Evolutionary conservation across 2,113 vertebrate species (phyloP).

Genomic region (Ictalurus punctatus): DNA sequence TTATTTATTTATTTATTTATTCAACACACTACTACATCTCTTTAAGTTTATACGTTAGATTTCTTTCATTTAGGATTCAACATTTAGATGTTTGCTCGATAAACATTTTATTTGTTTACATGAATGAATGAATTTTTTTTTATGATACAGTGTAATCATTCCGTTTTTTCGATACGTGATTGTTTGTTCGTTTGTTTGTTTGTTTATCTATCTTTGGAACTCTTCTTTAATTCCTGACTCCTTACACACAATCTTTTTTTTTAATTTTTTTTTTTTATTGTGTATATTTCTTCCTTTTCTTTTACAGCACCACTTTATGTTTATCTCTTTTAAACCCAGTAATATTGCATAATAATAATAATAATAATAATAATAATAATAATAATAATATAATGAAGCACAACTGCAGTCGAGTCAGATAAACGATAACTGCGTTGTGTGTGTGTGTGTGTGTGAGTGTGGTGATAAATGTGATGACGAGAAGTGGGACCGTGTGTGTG

Average conservation of each 20-base stretch:
- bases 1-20: neutral
- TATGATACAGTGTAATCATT: too few relatives aligned
- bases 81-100: neutral
- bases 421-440: neutral
- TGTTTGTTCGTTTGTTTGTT: neutral
- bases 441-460: neutral
- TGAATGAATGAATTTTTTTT: neutral
- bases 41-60: neutral
- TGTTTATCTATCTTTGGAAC: neutral
- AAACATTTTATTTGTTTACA: neutral
- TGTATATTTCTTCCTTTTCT: neutral
- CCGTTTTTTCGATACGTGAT: too few relatives aligned
- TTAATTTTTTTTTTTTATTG: too few relatives aligned
- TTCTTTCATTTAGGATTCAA: neutral
- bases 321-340: neutral
- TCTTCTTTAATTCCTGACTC: neutral
- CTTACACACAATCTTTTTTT: neutral
- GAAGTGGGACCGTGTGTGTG: neutral
- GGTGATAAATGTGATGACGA: neutral
- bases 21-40: neutral
- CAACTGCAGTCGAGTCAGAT: neutral
- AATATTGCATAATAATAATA: neutral
- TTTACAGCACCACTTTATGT: neutral
- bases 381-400: neutral
- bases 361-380: conserved; percentile 1